Percentiles rank a stretch among this genome's conserved stretches.
phyloP scores from a whole-genome alignment of 2,797 vertebrate genomes.

The Dipus sagitta region DNA sequence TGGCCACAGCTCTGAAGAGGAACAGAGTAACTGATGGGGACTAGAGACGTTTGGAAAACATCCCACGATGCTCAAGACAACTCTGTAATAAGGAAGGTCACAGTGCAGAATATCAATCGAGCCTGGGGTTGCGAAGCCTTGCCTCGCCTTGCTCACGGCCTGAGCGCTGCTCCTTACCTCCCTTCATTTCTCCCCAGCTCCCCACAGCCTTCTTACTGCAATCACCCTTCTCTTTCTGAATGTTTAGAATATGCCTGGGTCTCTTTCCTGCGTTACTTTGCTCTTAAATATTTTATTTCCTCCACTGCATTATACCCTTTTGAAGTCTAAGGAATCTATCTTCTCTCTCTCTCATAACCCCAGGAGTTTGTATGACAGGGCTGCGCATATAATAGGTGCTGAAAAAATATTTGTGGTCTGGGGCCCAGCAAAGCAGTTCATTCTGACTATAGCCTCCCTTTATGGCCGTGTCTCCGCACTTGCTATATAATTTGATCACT shows the following conservation, averaged over 20 bases:
- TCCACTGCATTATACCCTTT: not conserved
- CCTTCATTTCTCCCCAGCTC: not conserved
- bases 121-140: not conserved
- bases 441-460: conserved; percentile 14
- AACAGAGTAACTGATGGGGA: not conserved
- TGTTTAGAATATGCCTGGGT: not conserved
- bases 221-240: not conserved
- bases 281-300: conserved; percentile 50
- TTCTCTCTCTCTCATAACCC: not conserved
- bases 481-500: conserved; percentile 65
- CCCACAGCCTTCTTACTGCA: not conserved
- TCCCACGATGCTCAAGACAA: not conserved
- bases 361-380: not conserved
- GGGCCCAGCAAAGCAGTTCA: conserved; percentile 34
- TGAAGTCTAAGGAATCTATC: conserved; percentile 9
- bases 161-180: not conserved
- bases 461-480: not conserved
- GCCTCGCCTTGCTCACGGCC: not conserved
- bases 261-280: not conserved
- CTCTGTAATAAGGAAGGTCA: not conserved
- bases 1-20: not conserved
- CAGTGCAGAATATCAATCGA: not conserved
- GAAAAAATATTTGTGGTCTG: conserved; percentile 27
- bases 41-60: not conserved
- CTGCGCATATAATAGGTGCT: not conserved